Evolutionary conservation across 2,113 vertebrate species (phyloP), one percentile per base, ranked within the genome.

Genomic region (Nyctibius bracteatus): DNA sequence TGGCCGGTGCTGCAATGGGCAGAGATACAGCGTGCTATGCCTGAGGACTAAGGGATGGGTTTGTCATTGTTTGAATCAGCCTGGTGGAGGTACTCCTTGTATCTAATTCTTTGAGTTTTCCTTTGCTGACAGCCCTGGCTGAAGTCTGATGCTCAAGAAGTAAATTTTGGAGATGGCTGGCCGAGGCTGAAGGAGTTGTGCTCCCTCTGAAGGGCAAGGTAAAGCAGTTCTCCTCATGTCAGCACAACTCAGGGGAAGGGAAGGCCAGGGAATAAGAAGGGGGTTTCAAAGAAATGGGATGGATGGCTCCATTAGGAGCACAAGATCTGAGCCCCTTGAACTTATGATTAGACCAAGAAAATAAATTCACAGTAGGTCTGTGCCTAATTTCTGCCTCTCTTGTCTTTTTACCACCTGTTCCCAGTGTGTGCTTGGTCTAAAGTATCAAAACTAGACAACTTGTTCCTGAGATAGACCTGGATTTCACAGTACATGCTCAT

Each of bases 21-120:
- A 61, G 47, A 58, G 24, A 39, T 58, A n/a, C 14, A 37, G 25
- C 0, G 0, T 0, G 2, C 55, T 73, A 1, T 33, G 43, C 44
- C 49, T 47, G 43, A 77, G n/a, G n/a, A n/a, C 39, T n/a, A 28
- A 41, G 31, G 43, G 30, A 28, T 65, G 25, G 11, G 14, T 91
- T 63, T 68, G 46, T 51, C 24, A 23, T 39, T 66, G 44, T 37
- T 88, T 2, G 3, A 70, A 27, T 52, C 16, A 22, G 35, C 21
- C 10, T 75, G 52, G 43, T 57, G 17, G 44, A 80, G 33, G 18
- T 47, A 31, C 31, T 75, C 67, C 31, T 63, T 4, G 0, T 33
- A 39, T 9, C 28, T 74, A 67, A n/a, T 51, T 75, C 19, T 78
- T 58, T 51, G 46, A 11, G 21, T 41, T 73, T 51, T 85, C n/a